Evolutionary conservation across 2,797 vertebrate genomes (phyloP), one percentile per base, ranked within the genome.

Genomic region (Vultur gryphus): DNA sequence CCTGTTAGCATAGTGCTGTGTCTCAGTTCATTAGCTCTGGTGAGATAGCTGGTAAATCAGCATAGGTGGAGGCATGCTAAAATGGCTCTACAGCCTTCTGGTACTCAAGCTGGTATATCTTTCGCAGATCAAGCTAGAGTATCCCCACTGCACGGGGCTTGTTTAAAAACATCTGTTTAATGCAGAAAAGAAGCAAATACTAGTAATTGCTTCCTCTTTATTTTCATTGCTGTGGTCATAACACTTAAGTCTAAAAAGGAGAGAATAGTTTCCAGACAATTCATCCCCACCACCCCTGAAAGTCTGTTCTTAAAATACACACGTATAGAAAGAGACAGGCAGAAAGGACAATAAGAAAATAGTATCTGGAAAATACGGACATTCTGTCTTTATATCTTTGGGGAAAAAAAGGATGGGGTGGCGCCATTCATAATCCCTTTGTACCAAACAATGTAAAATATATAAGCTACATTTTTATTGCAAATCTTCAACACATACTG

Each of bases 391-490:
- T 24, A 15, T 66, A 31, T 11, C 49, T 69, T 33, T 35, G 15
- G 39, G 33, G 3, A 0, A 1, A 37, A 70, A 80, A 72, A 24
- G 3, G 15, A 52, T 7, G 4, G 17, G 4, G 0, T 46, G 16
- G 37, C 43, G 89, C 33, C 41, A 64, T 33, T 33, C 39, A 58
- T 26, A 73, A 80, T 8, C 13, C 31, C 72, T 13, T n/a, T 66
- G 46, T 70, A 73, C 1, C 1, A 37, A 84, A 69, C 35, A 83
- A 14, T 71, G 55, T 49, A 62, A 86, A 67, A 55, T 10, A 49
- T 6, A 46, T 6, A 86, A 48, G n/a, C 65, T 91, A 54, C 2
- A 31, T 28, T 89, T 92, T 58, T 51, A 64, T 8, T 58, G 43
- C 9, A 90, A 71, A 51, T 59, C 44, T 78, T 88, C 65, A 75